Evolutionary conservation across 1,140 invertebrate genomes (phyloP).

Genomic region (Drosophila nasuta): DNA sequence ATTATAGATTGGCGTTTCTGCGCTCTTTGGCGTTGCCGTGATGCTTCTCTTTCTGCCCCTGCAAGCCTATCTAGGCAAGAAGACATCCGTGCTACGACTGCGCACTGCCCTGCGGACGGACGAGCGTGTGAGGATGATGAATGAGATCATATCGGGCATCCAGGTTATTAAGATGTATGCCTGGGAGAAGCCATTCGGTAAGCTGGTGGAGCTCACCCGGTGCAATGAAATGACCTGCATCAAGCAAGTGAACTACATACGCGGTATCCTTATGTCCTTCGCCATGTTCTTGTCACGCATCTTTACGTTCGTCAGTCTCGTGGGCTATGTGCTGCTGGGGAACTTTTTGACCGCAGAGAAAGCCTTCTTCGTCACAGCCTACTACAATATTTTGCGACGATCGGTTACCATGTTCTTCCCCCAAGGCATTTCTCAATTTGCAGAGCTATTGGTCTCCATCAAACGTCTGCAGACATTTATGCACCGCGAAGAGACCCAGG

Average conservation of each 20-base stretch:
- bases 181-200: constrained; percentile 92
- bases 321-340: constrained; percentile 90
- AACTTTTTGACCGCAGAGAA: constrained; percentile 86
- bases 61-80: constrained; percentile 91
- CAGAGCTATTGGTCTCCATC: constrained; percentile 89
- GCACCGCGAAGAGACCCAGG: constrained; percentile 87
- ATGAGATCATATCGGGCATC: constrained; percentile 94
- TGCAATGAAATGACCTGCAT: constrained; percentile 86
- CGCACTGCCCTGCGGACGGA: constrained; percentile 91
- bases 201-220: constrained; percentile 87
- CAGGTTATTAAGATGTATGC: constrained; percentile 97
- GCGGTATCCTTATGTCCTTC: constrained; percentile 90
- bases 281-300: constrained; percentile 91
- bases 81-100: constrained; percentile 88
- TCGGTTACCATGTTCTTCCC: constrained; percentile 91
- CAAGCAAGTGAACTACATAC: constrained; percentile 88
- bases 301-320: constrained; percentile 91
- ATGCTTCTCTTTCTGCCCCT: constrained; percentile 93
- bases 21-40: constrained; percentile 91
- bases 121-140: constrained; percentile 93
- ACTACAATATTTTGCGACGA: constrained; percentile 89
- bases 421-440: constrained; percentile 86
- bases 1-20: constrained; percentile 85
- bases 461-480: constrained; percentile 89
- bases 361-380: constrained; percentile 90